Evolutionary conservation across 1,140 invertebrate species (phyloP), one percentile per base, ranked within the genome.

Genomic region (Paramacrobiotus metropolitanus): DNA sequence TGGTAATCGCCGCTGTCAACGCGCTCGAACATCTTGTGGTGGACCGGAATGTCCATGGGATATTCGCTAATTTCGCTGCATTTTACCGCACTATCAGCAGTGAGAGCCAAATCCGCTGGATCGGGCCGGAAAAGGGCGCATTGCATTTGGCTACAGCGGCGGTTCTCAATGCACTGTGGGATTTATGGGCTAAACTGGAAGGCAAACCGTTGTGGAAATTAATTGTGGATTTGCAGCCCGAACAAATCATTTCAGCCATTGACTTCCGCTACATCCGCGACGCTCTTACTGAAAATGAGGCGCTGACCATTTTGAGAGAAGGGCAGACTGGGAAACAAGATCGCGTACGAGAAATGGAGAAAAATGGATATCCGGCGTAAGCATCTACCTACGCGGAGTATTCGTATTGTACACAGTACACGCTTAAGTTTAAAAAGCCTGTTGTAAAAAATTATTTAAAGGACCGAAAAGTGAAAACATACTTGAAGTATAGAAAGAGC

Each of bases 81-180:
- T 88, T 86, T 68, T 91, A 86, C 85, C 75, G 85, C 61, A 75
- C 77, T 29, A 71, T 93, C 2, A 87, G 86, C 0, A 87, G 83
- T 67, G 86, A 92, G 67, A 82, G 83, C 55, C 88, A 92, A 73
- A 74, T 91, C 65, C 77, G 87, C 83, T 92, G 88, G 88, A 77
- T 92, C 61, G 89, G 88, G 4, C 88, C 88, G 29, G 87, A 92
- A 70, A 92, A 91, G 76, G 88, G 89, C 29, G 87, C 87, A 0
- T 81, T 81, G 15, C 87, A 92, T 75, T 73, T 92, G 61, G 88
- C 87, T 0, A 81, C 81, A n/a, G 86, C 84, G 1, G 88, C 86
- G 3, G 80, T 93, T 55, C 70, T 89, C 1, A 93, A 92, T 73
- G 83, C 86, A 3, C 69, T 92, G 1, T 93, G 88, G 88, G 89